Evolutionary conservation across 2,888 invertebrate species (phyloP), one percentile per base, ranked within the genome.

Genomic region (Trypoxylon attenuatum): DNA sequence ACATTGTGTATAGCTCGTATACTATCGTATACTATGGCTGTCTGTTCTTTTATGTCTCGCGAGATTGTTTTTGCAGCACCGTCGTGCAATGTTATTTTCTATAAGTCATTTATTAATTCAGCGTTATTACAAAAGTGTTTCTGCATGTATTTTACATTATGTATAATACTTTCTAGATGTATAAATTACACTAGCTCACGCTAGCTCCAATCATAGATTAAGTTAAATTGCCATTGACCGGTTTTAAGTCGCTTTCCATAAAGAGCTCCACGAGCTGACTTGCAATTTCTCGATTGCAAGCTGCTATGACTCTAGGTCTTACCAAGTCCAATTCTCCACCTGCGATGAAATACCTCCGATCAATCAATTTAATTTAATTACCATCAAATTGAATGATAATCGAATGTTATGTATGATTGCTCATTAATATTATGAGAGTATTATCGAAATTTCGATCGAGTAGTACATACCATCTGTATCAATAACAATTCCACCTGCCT

Each of bases 401-500:
- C 16, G 4, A n/a, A 1, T 16, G 1, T 33, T 33, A 38, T 38
- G 1, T 10, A 15, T 38, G 13, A 5, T 1, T 5, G n/a, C n/a
- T 6, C 38, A 5, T 38, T 38, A 15, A 10, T 15, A 1, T 16
- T 16, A n/a, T 16, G 16, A 15, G 19, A 15, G 3, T 15, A 25
- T 27, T n/a, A 16, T 19, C 27, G 22, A 16, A 4, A 38, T 15
- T 15, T 15, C 5, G 5, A 5, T 1, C 1, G 19, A 8, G 21
- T 59, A 19, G 25, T 27, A 58, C 45, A 66, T 71, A 89, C 92
- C 93, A 70, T 88, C 88, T 8, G 92, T 91, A 79, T 93, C 92
- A 50, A 90, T 87, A 13, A 94, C 89, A 57, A 88, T 84, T 39
- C 94, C 95, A n/a, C 94, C 94, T 49, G 95, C 94, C 88, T 96